phyloP scores from a whole-genome alignment of 2,888 invertebrate species.

The Gordius sp. region DNA sequence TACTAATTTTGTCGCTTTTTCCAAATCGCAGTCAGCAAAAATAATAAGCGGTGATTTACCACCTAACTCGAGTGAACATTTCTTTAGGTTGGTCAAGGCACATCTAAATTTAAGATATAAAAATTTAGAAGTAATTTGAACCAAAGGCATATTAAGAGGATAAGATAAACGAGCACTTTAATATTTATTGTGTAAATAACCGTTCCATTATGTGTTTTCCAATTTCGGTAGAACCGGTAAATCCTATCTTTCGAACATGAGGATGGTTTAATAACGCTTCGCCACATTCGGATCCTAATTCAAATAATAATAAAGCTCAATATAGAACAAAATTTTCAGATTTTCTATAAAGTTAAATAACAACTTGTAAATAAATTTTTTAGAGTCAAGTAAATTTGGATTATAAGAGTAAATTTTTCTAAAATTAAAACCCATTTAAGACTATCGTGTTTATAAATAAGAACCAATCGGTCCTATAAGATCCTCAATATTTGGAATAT shows the following conservation, averaged over 20 bases:
- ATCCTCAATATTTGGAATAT: too few relatives aligned
- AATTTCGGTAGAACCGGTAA: constrained; percentile 75
- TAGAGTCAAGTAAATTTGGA: too few relatives aligned
- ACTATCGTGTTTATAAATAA: too few relatives aligned
- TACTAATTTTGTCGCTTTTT: constrained; percentile 63
- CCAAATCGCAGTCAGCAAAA: constrained; percentile 70
- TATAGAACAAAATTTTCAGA: too few relatives aligned
- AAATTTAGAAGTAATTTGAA: not conserved
- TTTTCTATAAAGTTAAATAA: too few relatives aligned
- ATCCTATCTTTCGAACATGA: constrained; percentile 61
- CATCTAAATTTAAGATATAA: constrained; percentile 34
- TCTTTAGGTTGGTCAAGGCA: constrained; percentile 66
- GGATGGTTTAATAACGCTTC: constrained; percentile 63
- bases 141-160: not conserved
- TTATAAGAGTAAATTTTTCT: too few relatives aligned
- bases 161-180: constrained; percentile 4
- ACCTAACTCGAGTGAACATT: constrained; percentile 69
- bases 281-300: constrained; percentile 34
- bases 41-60: constrained; percentile 82
- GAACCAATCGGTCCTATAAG: too few relatives aligned
- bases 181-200: constrained; percentile 23
- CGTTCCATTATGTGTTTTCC: constrained; percentile 68
- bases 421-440: too few relatives aligned
- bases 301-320: too few relatives aligned
- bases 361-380: too few relatives aligned